These are phyloP conservation scores for Oryzias woworae DNA, from an alignment of 2,113 vertebrate genomes.

Conservation along the genomic window DNA sequence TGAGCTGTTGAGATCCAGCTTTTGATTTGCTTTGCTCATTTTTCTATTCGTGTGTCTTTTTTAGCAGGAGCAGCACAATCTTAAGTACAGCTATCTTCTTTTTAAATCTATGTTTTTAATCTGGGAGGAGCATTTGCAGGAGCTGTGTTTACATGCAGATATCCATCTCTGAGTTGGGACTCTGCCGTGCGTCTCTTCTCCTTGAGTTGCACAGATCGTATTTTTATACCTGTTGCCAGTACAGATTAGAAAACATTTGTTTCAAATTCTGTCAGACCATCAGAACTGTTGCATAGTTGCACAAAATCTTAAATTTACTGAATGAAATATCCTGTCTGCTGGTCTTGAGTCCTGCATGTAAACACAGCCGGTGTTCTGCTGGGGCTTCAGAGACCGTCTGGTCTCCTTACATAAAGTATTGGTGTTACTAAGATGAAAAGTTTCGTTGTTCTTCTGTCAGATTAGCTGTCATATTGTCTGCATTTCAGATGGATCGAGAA, in stretches of 20 bases:
- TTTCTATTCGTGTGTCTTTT: constrained; percentile 48
- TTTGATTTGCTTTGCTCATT: constrained; percentile 33
- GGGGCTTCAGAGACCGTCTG: neutral
- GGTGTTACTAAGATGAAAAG: neutral
- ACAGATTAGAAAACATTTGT: too few relatives aligned
- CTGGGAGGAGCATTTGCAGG: constrained; percentile 7
- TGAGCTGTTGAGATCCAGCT: constrained; percentile 5
- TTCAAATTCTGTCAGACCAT: neutral
- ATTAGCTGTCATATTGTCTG: constrained; percentile 18
- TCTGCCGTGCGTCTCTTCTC: too few relatives aligned
- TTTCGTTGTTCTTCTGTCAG: constrained; percentile 4
- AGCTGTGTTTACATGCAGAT: constrained; percentile 31
- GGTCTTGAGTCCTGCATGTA: constrained; percentile 11
- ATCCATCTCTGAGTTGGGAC: too few relatives aligned
- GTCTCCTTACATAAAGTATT: neutral
- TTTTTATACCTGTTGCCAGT: too few relatives aligned
- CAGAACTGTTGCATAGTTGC: constrained; percentile 4
- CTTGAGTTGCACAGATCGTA: too few relatives aligned
- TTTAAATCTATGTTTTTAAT: neutral
- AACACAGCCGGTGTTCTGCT: constrained; percentile 4
- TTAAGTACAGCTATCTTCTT: constrained; percentile 10
- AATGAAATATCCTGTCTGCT: neutral
- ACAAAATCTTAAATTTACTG: neutral
- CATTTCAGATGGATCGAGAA: constrained; percentile 31
- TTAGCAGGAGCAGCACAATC: constrained; percentile 47